These are phyloP conservation scores for Pseudanteris insignis DNA, from an alignment of 2,888 invertebrate species.

Conservation along the genomic window DNA sequence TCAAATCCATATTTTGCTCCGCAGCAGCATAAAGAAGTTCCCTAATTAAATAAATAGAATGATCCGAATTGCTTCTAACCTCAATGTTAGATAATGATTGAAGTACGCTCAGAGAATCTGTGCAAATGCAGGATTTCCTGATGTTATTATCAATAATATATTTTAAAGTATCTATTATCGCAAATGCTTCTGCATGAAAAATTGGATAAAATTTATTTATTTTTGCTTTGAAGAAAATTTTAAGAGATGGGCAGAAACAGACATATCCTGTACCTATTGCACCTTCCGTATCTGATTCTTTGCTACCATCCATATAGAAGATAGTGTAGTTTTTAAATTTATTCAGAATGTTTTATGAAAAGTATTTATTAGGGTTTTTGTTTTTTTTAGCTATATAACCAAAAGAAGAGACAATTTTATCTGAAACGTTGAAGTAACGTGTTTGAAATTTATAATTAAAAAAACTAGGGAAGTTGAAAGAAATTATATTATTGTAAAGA, in stretches of 20 bases:
- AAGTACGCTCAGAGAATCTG: background rate
- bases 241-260: background rate
- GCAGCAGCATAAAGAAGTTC: too few species aligned
- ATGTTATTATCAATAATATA: background rate
- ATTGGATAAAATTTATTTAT: background rate
- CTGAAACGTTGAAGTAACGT: too few species aligned
- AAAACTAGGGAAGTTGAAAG: background rate
- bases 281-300: background rate
- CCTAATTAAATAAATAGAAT: background rate
- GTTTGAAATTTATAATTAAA: background rate
- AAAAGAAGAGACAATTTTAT: too few species aligned
- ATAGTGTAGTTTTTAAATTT: background rate
- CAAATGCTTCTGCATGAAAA: constrained; percentile 11
- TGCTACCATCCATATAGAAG: constrained; percentile 1
- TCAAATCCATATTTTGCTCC: background rate
- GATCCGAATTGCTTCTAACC: background rate
- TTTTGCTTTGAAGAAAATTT: background rate
- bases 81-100: background rate
- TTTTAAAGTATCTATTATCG: background rate
- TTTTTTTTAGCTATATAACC: too few species aligned
- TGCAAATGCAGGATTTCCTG: background rate
- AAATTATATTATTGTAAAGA: background rate
- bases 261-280: background rate
- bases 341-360: background rate
- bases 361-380: background rate